Conservation (phyloP, 1,140 invertebrate species). For the Adelges cooleyi region DNA sequence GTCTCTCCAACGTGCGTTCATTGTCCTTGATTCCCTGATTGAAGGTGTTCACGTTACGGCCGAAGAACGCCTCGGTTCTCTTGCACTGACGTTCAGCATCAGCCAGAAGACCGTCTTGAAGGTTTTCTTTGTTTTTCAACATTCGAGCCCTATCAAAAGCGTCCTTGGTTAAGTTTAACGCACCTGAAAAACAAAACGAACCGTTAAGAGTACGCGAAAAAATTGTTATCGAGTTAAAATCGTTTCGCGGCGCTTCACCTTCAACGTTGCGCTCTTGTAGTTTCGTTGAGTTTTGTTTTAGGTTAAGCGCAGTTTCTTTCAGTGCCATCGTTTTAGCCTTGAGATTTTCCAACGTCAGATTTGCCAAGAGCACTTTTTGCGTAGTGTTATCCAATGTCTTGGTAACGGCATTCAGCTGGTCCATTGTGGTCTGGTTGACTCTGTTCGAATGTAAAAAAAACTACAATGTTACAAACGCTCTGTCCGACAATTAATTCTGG, state of each 20-base stretch:
- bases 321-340: slow-evolving; percentile 58
- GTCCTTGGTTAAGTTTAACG: slow-evolving; percentile 75
- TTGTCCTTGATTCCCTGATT: slow-evolving; percentile 58
- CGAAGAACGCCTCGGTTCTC: slow-evolving; percentile 66
- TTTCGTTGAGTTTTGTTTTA: slow-evolving; percentile 77
- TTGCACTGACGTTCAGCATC: slow-evolving; percentile 72
- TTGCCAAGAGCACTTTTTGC: slow-evolving; percentile 63
- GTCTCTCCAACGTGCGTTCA: slow-evolving; percentile 50
- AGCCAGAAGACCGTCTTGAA: slow-evolving; percentile 42
- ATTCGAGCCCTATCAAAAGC: slow-evolving; percentile 56
- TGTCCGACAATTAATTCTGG: too few species aligned
- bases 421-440: slow-evolving; percentile 37
- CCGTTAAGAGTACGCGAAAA: too few species aligned
- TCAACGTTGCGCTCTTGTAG: slow-evolving; percentile 90
- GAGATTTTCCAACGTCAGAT: slow-evolving; percentile 62
- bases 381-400: slow-evolving; percentile 60
- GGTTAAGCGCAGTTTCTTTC: slow-evolving; percentile 55
- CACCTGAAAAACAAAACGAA: slow-evolving; percentile 50
- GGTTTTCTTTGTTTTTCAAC: slow-evolving; percentile 52
- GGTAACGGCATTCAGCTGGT: slow-evolving; percentile 48
- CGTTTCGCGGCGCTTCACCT: slow-evolving; percentile 48
- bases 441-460: slow-evolving; percentile 28
- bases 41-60: slow-evolving; percentile 54
- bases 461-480: too few species aligned
- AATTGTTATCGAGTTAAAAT: too few species aligned